phyloP scores from a whole-genome alignment of 92 coral and sea anemone genomes.

The Porites evermanni region DNA sequence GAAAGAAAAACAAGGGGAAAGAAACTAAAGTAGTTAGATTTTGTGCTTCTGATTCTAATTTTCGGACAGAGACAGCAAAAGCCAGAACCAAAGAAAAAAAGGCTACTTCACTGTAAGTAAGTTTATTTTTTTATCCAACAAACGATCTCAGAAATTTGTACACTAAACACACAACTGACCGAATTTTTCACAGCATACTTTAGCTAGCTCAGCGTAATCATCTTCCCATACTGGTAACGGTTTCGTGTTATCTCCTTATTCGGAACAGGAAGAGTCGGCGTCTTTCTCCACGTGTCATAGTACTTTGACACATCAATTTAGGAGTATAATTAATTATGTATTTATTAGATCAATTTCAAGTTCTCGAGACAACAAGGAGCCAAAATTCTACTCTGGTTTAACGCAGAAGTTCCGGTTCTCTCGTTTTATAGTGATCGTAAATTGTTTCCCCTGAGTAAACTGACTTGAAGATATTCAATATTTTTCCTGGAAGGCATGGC shows the following conservation, averaged over 20 bases:
- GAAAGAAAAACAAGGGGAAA: too few relatives aligned
- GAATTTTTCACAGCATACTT: background rate
- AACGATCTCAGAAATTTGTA: too few relatives aligned
- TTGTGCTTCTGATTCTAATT: too few relatives aligned
- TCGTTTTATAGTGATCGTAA: background rate
- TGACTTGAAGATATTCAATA: background rate
- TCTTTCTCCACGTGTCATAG: conserved; percentile 10
- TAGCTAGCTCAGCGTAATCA: background rate
- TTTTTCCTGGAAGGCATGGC: background rate
- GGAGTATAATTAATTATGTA: conserved; percentile 45
- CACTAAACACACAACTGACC: too few relatives aligned
- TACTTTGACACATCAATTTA: conserved; percentile 25
- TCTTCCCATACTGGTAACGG: conserved; percentile 4
- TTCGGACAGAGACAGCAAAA: too few relatives aligned
- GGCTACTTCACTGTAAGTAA: too few relatives aligned
- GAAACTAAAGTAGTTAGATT: too few relatives aligned
- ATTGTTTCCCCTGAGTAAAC: background rate
- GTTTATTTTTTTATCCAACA: too few relatives aligned
- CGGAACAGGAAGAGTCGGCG: background rate
- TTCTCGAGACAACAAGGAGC: conserved; percentile 53
- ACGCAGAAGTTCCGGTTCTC: background rate
- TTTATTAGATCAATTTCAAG: conserved; percentile 34
- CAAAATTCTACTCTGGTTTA: conserved; percentile 8
- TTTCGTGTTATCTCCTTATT: conserved; percentile 7
- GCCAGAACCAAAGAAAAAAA: too few relatives aligned